A percentile compares a stretch with the other conserved stretches of the same genome.
Conservation (phyloP, 1,140 invertebrate genomes). For the Muscidifurax raptorellus region DNA sequence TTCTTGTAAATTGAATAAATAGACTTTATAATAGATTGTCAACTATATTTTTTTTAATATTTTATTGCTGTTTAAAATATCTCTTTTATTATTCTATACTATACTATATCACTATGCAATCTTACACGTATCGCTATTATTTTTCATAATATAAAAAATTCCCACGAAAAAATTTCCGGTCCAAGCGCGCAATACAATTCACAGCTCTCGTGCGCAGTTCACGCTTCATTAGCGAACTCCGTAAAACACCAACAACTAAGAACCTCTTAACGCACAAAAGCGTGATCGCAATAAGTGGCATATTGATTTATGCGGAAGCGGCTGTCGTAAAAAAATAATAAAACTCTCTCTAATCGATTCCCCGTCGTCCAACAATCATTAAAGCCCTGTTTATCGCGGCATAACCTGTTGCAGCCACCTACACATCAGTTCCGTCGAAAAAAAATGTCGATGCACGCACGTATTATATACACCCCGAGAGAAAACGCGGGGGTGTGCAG, state of each 20-base stretch:
- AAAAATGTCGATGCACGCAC: slow-evolving; percentile 39
- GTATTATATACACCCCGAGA: neutral
- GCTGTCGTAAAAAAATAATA: slow-evolving; percentile 24
- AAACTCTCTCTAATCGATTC: slow-evolving; percentile 38
- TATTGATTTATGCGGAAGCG: slow-evolving; percentile 36
- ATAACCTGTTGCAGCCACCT: slow-evolving; percentile 41
- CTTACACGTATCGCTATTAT: too few relatives aligned
- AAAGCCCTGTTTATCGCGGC: neutral
- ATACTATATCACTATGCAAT: too few relatives aligned
- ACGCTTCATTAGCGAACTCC: slow-evolving; percentile 27
- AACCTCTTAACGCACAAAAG: neutral
- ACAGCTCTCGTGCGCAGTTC: neutral
- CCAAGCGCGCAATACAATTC: neutral
- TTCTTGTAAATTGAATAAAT: too few relatives aligned
- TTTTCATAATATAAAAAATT: neutral
- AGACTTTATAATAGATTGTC: too few relatives aligned
- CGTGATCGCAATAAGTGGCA: neutral
- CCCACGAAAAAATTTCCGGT: slow-evolving; percentile 16
- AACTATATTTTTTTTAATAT: too few relatives aligned
- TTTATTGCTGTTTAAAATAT: too few relatives aligned
- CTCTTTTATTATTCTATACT: too few relatives aligned
- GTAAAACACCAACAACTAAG: neutral
- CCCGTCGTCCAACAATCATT: neutral
- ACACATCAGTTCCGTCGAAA: neutral
- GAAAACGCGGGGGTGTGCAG: neutral